Base-by-base conservation (phyloP, 2,888 invertebrate genomes). In the Palloptera scutellata region DNA sequence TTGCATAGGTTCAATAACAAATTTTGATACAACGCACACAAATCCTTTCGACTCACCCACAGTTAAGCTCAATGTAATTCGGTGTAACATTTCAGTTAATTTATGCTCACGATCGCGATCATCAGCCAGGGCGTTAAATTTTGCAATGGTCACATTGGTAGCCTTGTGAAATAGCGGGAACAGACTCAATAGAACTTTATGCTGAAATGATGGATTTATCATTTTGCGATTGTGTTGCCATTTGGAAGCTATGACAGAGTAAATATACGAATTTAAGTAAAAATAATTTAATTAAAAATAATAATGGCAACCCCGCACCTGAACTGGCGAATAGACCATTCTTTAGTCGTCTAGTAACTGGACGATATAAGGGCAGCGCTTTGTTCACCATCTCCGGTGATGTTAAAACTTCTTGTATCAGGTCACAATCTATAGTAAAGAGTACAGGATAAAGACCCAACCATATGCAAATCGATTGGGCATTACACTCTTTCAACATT, bases 371-470 rank as follows among this genome's bases (percentile, higher is more conserved):
- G 1, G 61, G 8, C 15, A 60, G 40, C 9, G 69, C 63, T 61
- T 75, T 77, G 43, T 74, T 68, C 3, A 77, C 53, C 13, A 75
- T 69, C 2, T 70, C 70, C 5, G 70, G 43, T 15, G 74, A 74
- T 17, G 74, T 70, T 0, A 76, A 62, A 41, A 76, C 62, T 53
- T 71, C 67, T 54, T 74, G 73, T 30, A 70, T 67, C 3, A 73
- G 48, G 5, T 57, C 67, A 1, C 75, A 75, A 40, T 76, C 76
- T 0, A 65, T 61, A 4, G 73, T 72, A 9, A 74, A 15, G 9
- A 75, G 9, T 10, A 64, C 57, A 0, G 75, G 73, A 17, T 70
- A 53, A 8, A 67, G 48, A 9, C 76, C 76, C 9, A 72, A 12
- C 73, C 73, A 75, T 19, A 72, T 30, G 61, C 67, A 68, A n/a